A percentile compares a stretch with the other conserved stretches of the same genome.
These are phyloP conservation scores for Tokudaia muenninki DNA, from an alignment of 2,797 vertebrate species.

Conservation along the genomic window DNA sequence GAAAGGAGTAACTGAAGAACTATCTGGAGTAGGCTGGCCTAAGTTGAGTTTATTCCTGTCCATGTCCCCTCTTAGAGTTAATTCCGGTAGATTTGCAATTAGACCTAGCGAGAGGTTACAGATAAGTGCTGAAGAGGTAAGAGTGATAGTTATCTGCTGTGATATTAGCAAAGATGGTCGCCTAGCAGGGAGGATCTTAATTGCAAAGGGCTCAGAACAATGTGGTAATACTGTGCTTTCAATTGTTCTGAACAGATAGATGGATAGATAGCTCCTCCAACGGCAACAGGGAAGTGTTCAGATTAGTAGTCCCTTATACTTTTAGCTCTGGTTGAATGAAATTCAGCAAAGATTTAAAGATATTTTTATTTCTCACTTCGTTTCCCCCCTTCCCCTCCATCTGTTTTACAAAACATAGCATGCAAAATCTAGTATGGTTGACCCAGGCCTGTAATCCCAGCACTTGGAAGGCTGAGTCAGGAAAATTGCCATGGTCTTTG, in stretches of 20 bases:
- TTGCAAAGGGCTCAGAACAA: not conserved
- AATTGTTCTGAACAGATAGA: constrained; percentile 5
- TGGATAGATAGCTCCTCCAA: not conserved
- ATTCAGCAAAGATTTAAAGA: constrained; percentile 11
- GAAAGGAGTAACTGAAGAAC: constrained; percentile 46
- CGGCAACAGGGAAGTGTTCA: not conserved
- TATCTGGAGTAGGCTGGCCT: not conserved
- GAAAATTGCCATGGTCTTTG: not conserved
- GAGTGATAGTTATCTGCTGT: not conserved
- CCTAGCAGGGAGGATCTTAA: constrained; percentile 1
- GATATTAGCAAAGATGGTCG: not conserved
- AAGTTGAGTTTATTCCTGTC: constrained; percentile 47
- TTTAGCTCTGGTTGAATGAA: constrained; percentile 47
- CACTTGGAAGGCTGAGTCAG: not conserved
- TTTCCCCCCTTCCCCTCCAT: not conserved
- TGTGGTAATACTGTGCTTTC: not conserved
- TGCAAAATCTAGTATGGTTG: not conserved
- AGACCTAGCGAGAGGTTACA: constrained; percentile 16
- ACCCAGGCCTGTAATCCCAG: too few relatives aligned
- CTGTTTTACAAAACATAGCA: not conserved
- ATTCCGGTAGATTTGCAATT: constrained; percentile 50
- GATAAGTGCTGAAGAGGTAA: not conserved
- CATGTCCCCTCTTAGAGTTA: not conserved
- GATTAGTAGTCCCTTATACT: not conserved
- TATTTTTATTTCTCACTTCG: constrained; percentile 20